phyloP scores from a whole-genome alignment of 2,797 vertebrate species.

The Scolopax rusticola region DNA sequence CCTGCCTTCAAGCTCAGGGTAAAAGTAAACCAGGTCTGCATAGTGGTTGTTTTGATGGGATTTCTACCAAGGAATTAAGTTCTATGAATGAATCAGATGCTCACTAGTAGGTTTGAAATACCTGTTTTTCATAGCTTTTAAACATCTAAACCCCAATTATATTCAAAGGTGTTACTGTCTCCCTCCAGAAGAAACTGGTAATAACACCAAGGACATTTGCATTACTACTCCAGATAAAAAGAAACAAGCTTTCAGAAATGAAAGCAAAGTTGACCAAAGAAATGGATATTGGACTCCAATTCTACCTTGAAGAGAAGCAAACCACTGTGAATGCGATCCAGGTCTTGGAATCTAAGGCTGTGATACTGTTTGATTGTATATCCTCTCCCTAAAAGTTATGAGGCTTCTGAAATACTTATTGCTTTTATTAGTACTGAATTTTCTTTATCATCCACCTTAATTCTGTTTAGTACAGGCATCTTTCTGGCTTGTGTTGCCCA shows the following conservation, averaged over 20 bases:
- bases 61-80: background rate
- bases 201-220: background rate
- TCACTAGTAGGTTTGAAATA: background rate
- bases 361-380: too few species aligned
- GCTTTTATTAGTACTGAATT: background rate
- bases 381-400: background rate
- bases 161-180: background rate
- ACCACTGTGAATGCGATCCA: background rate
- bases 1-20: background rate
- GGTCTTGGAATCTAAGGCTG: background rate
- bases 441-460: background rate
- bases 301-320: background rate
- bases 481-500: background rate
- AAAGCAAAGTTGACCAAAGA: background rate
- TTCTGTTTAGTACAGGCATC: background rate
- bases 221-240: background rate
- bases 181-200: background rate
- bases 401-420: background rate
- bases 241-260: background rate
- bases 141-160: background rate
- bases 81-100: background rate
- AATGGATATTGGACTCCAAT: fast-evolving
- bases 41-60: background rate
- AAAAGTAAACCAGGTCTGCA: background rate
- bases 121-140: background rate